Evolutionary conservation across 2,113 vertebrate species (phyloP), one percentile per base, ranked within the genome.

Genomic region (Paratilapia polleni): DNA sequence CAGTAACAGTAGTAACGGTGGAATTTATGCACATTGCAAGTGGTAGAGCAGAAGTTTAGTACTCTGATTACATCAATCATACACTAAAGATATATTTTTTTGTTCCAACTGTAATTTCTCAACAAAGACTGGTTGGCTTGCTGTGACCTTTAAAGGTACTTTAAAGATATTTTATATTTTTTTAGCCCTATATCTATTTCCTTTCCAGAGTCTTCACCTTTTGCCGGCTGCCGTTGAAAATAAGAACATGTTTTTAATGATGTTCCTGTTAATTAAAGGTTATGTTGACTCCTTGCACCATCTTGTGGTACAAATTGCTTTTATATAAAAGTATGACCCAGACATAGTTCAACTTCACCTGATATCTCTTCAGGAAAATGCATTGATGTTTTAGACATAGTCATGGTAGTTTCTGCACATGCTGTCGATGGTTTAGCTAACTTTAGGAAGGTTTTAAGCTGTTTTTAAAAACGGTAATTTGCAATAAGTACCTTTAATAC

Each of bases 261-360:
- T 73, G 4, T 49, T 49, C 47, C 47, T 49, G 43, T 11, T 66
- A 24, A 22, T 43, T 66, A 66, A 49, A 70, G 3, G 43, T 28
- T 70, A 28, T 0, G 2, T 28, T 0, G 5, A 49, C 43, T 19
- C 22, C 38, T 47, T 13, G 38, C 26, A 68, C 5, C 7, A 1
- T 26, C n/a, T 49, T 70, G 66, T 70, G 49, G 24, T 70, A 20
- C 28, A 70, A 49, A 52, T 28, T 26, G 66, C 15, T 8, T 2
- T 70, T 49, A 28, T 28, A 70, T 24, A 70, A 20, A 70, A 28
- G 6, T 24, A 19, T 2, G 9, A 22, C 5, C 41, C 4, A 14
- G 43, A 14, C 0, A 5, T 70, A 49, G 66, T 24, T 47, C 12
- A 47, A 5, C 43, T 20, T 52, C 43, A 70, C 15, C 66, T 0